Evolutionary conservation across 2,113 vertebrate genomes (phyloP).

Genomic region (Oncorhynchus nerka): DNA sequence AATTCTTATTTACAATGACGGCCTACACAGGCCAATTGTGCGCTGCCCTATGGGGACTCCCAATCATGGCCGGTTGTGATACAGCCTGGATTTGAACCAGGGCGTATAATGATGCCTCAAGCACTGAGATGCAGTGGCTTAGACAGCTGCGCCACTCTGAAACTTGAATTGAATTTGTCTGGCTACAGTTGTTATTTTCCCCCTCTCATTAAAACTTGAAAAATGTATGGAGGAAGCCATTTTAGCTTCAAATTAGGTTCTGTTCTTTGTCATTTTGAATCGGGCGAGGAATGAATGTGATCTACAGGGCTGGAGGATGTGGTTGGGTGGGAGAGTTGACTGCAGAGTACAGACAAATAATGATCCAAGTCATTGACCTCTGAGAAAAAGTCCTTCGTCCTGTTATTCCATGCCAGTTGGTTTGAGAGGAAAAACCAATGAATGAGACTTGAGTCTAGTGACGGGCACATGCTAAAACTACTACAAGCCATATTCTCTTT

Average conservation of each 20-base stretch:
- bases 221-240: slow-evolving; percentile 50
- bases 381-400: not conserved
- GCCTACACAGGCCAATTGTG: too few species aligned
- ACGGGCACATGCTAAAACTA: slow-evolving; percentile 52
- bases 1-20: too few species aligned
- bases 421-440: slow-evolving; percentile 7
- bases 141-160: too few species aligned
- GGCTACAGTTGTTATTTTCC: slow-evolving; percentile 11
- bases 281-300: slow-evolving; percentile 17
- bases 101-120: too few species aligned
- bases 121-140: too few species aligned
- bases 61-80: too few species aligned
- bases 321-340: not conserved
- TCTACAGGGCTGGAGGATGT: not conserved
- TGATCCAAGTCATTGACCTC: not conserved
- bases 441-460: slow-evolving; percentile 42
- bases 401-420: not conserved
- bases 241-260: slow-evolving; percentile 29
- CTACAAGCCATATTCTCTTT: slow-evolving; percentile 76
- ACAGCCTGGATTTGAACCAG: too few species aligned
- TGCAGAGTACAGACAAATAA: not conserved
- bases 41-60: too few species aligned
- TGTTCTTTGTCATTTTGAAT: slow-evolving; percentile 15
- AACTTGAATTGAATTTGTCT: slow-evolving; percentile 33
- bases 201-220: slow-evolving; percentile 18